Evolutionary conservation across 2,113 vertebrate genomes (phyloP), one percentile per base, ranked within the genome.

Genomic region (Chaetodon auriga): DNA sequence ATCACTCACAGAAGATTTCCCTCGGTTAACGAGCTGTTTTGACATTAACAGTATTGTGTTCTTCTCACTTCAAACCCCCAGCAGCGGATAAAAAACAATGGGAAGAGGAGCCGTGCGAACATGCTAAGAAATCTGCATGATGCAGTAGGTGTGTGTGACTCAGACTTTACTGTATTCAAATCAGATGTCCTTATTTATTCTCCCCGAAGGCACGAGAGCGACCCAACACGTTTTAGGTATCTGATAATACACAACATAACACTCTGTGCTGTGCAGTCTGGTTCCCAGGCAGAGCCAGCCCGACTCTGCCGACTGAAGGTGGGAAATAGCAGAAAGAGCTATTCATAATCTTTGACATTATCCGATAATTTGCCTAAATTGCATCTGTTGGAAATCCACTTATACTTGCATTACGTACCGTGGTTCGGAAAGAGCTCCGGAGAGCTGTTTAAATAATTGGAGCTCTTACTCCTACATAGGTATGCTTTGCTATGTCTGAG

Each of bases 381-480:
- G 61, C 69, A 45, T 74, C 76, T 64, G 51, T 9, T 76, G 62
- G 57, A 78, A 80, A 76, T 62, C 73, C 71, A 72, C 68, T 85
- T 69, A 43, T 4, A 68, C 53, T 81, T 65, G 23, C 63, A 68
- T 68, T 76, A 68, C 7, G 14, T 78, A 79, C 78, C 23, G 15
- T 60, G 75, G 48, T 71, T 78, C 12, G 7, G 35, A 68, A 57
- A 79, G 45, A 53, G 74, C 71, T 87, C 70, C 68, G 62, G 70
- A 81, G 73, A 83, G 78, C 76, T 78, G 63, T 80, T 87, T 72
- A 68, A 89, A 74, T 86, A 85, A 92, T 76, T 88, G 83, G 54
- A 84, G 74, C 75, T 89, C 62, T 80, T 69, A 68, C 85, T 90
- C 66, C 63, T 66, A 70, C 76, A 75, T 48, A 74, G 68, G 58